Evolutionary conservation across 2,797 vertebrate genomes (phyloP).

Genomic region (Lophotriccus pileatus): DNA sequence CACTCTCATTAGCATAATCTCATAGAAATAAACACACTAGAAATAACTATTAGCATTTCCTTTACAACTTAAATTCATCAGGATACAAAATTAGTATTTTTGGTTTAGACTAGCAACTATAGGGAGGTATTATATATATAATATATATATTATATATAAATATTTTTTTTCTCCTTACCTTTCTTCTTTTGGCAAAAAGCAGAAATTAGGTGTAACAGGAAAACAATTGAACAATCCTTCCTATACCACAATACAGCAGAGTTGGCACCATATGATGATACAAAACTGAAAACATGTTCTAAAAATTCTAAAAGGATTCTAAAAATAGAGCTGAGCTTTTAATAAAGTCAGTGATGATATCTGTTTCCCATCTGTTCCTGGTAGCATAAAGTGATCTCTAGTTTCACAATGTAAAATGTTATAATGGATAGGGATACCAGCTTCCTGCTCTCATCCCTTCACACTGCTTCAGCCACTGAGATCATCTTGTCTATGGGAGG

Average conservation of each 20-base stretch:
- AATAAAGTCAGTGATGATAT: neutral
- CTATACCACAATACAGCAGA: neutral
- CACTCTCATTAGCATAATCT: neutral
- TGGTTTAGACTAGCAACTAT: neutral
- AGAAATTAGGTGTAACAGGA: neutral
- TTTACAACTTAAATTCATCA: neutral
- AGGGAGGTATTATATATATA: neutral
- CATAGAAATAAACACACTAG: neutral
- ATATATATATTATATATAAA: neutral
- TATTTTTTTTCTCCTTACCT: neutral
- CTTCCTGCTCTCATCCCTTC: neutral
- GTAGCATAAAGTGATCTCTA: neutral
- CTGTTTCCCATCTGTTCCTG: conserved; percentile 31
- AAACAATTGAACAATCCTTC: neutral
- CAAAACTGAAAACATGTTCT: conserved; percentile 8
- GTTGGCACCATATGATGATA: neutral
- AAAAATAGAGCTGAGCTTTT: conserved; percentile 34
- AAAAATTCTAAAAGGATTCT: conserved; percentile 14
- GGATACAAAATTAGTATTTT: neutral
- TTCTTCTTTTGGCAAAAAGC: neutral
- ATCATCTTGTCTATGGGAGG: neutral
- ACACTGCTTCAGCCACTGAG: neutral
- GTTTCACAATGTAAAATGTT: neutral
- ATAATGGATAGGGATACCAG: neutral
- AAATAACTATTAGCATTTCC: neutral